Conservation (phyloP, 2,888 invertebrate genomes). For the Xanthia togata region DNA sequence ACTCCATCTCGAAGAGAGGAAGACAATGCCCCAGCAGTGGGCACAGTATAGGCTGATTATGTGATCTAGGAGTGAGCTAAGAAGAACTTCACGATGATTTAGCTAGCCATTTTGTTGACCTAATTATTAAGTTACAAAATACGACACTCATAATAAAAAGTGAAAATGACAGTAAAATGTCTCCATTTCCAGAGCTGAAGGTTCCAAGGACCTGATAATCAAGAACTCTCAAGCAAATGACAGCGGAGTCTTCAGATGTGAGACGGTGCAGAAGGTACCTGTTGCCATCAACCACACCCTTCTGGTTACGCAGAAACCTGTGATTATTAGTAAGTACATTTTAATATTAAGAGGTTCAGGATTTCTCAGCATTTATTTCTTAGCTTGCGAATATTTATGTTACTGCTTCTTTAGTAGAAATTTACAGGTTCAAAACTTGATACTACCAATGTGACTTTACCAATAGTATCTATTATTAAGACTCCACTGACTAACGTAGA, state of each 20-base stretch:
- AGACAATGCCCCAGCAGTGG: too few relatives aligned
- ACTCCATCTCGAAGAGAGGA: too few relatives aligned
- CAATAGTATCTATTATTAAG: too few relatives aligned
- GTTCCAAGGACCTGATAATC: slow-evolving; percentile 78
- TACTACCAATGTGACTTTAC: too few relatives aligned
- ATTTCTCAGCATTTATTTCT: too few relatives aligned
- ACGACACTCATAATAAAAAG: neutral
- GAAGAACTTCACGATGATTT: neutral
- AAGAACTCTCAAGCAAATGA: slow-evolving; percentile 70
- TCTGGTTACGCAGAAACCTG: slow-evolving; percentile 72
- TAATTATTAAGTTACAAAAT: neutral
- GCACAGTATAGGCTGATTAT: too few relatives aligned
- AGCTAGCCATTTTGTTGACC: neutral
- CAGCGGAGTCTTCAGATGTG: slow-evolving; percentile 78
- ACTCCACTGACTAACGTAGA: too few relatives aligned
- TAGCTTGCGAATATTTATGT: too few relatives aligned
- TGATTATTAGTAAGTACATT: slow-evolving; percentile 71
- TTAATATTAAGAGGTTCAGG: too few relatives aligned
- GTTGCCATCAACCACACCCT: slow-evolving; percentile 77
- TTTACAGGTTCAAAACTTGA: too few relatives aligned
- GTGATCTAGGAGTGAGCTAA: neutral
- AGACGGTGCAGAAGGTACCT: slow-evolving; percentile 66
- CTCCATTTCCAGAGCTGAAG: slow-evolving; percentile 66
- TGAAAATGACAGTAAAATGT: neutral
- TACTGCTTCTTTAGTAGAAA: too few relatives aligned